Conservation (phyloP, 1,140 invertebrate species). For the Neodiprion lecontei region DNA sequence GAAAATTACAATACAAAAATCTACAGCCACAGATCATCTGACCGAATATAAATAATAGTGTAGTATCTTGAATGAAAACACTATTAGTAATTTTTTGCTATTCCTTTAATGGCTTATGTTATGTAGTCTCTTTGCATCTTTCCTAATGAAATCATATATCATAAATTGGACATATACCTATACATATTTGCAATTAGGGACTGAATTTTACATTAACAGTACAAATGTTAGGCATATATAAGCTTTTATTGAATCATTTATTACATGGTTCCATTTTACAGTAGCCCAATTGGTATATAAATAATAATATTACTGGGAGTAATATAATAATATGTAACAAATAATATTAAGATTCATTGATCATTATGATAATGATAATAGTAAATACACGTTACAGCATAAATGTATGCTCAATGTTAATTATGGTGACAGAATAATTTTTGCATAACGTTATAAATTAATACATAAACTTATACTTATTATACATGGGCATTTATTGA, state of each 20-base stretch:
- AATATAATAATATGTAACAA: neutral
- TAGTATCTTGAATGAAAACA: too few species aligned
- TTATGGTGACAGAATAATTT: conserved; percentile 40
- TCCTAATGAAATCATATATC: too few species aligned
- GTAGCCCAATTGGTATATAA: conserved; percentile 48
- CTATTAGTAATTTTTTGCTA: too few species aligned
- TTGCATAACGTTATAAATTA: conserved; percentile 46
- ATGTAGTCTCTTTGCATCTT: too few species aligned
- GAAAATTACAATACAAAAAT: too few species aligned
- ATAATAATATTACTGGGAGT: conserved; percentile 1
- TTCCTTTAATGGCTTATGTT: too few species aligned
- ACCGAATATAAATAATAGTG: too few species aligned
- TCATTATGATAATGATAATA: conserved; percentile 42
- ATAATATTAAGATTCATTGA: neutral
- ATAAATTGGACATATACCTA: too few species aligned
- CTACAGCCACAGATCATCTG: too few species aligned
- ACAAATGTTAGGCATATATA: conserved; percentile 26
- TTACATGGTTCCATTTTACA: conserved; percentile 55
- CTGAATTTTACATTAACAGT: too few species aligned
- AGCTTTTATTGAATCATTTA: conserved; percentile 56
- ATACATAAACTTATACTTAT: conserved; percentile 49
- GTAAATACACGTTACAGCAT: conserved; percentile 52
- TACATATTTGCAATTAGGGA: too few species aligned
- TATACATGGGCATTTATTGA: conserved; percentile 37
- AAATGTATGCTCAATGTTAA: conserved; percentile 27